These are phyloP conservation scores for Porites lutea DNA, from an alignment of 64 coral and sea anemone genomes.

Conservation along the genomic window DNA sequence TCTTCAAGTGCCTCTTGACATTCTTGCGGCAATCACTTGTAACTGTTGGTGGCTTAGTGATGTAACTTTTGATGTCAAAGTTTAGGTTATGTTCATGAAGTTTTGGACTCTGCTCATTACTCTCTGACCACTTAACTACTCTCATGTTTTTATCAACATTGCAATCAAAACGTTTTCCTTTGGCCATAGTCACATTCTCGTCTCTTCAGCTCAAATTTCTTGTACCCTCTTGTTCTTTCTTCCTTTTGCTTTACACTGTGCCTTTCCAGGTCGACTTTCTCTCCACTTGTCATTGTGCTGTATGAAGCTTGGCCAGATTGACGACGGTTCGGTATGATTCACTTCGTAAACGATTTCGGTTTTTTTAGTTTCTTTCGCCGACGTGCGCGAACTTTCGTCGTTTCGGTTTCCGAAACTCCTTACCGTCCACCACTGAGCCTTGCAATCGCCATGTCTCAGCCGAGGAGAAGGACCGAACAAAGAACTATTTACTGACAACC, in stretches of 20 bases:
- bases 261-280: background rate
- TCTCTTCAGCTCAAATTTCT: background rate
- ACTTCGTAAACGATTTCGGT: constrained; percentile 68
- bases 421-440: constrained; percentile 14
- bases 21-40: background rate
- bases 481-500: background rate
- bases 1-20: background rate
- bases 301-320: constrained; percentile 41
- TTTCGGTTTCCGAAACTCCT: constrained; percentile 41
- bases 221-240: constrained; percentile 46
- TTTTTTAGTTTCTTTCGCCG: constrained; percentile 20
- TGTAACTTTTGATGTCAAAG: constrained; percentile 25
- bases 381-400: constrained; percentile 59
- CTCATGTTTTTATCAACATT: background rate
- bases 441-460: constrained; percentile 53
- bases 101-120: background rate
- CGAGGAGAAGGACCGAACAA: background rate
- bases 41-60: background rate
- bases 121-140: background rate
- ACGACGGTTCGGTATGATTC: background rate
- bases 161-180: background rate
- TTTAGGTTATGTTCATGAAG: background rate
- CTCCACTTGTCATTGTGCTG: constrained; percentile 21
- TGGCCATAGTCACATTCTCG: background rate
- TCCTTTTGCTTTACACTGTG: constrained; percentile 30